Percentiles rank a stretch among this genome's conserved stretches.
Conservation (phyloP, 2,113 vertebrate species). For the Sinocyclocheilus rhinocerous region DNA sequence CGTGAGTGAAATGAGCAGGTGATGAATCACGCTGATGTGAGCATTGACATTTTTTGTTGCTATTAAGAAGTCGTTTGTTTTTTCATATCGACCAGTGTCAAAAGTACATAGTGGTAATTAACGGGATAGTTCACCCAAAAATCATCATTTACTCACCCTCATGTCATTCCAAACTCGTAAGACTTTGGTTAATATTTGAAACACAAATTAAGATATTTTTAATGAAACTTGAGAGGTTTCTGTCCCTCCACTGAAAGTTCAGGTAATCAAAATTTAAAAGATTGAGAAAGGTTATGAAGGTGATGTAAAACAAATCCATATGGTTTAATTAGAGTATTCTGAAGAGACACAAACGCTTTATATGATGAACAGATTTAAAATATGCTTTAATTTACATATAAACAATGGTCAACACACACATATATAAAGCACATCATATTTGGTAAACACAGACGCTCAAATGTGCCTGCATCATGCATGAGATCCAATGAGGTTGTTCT, state of each 20-base stretch:
- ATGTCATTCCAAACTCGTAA: background rate
- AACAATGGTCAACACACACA: background rate
- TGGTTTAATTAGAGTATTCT: too few relatives aligned
- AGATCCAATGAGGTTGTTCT: background rate
- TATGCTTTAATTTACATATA: background rate
- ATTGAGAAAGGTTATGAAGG: background rate
- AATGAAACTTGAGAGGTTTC: background rate
- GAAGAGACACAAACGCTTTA: background rate
- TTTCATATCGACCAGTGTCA: constrained; percentile 1
- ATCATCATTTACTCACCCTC: background rate
- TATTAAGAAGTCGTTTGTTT: background rate
- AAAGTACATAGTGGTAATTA: background rate
- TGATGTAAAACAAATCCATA: background rate
- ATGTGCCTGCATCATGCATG: background rate
- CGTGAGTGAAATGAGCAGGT: background rate
- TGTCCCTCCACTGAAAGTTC: background rate
- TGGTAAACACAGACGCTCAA: background rate
- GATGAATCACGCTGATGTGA: constrained; percentile 18
- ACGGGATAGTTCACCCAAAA: background rate
- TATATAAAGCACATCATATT: background rate
- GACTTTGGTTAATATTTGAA: background rate
- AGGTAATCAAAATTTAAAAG: too few relatives aligned
- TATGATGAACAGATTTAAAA: background rate
- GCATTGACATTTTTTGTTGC: background rate
- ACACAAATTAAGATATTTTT: background rate